Evolutionary conservation across 2,888 invertebrate genomes (phyloP), one percentile per base, ranked within the genome.

Genomic region (Horisme vitalbata): DNA sequence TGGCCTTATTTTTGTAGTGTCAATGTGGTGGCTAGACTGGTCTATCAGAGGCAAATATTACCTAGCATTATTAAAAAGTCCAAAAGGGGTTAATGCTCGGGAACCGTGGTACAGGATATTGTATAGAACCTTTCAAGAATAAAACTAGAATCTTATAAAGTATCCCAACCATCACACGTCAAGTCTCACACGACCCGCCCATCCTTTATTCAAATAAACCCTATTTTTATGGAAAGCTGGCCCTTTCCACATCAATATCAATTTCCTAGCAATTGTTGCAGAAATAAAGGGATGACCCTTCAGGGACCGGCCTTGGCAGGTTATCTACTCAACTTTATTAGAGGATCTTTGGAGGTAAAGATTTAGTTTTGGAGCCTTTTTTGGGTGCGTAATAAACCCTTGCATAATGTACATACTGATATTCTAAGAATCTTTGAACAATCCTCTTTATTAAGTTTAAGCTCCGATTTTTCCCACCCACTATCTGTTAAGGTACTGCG

Each of bases 161-260:
- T 76, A 80, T 56, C 76, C 71, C 59, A 68, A 65, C 75, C 72
- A 75, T 75, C 72, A 63, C 76, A 71, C 77, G 82, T 83, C 86
- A 76, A 75, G 63, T 66, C 78, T 73, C 75, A 63, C 68, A 61
- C 78, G 74, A 71, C 57, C 75, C 79, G 78, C 78, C 75, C 83
- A 88, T 89, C 88, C 86, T 84, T 89, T 89, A 89, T 89, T 89
- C 86, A 89, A 89, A 89, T 89, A 88, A 87, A 88, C 88, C 88
- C 88, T 88, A 88, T 88, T 89, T 89, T 89, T 88, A 89, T 89
- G 88, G 87, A 89, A 87, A 88, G 83, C 78, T 75, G 84, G 85
- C 86, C 87, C 86, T 86, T 83, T 87, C 81, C 84, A 83, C 88
- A 89, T 89, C 88, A 89, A 89, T 89, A 89, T 89, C 89, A 89